Evolutionary conservation across 2,888 invertebrate species (phyloP), one percentile per base, ranked within the genome.

Genomic region (Drosophila infuscata): DNA sequence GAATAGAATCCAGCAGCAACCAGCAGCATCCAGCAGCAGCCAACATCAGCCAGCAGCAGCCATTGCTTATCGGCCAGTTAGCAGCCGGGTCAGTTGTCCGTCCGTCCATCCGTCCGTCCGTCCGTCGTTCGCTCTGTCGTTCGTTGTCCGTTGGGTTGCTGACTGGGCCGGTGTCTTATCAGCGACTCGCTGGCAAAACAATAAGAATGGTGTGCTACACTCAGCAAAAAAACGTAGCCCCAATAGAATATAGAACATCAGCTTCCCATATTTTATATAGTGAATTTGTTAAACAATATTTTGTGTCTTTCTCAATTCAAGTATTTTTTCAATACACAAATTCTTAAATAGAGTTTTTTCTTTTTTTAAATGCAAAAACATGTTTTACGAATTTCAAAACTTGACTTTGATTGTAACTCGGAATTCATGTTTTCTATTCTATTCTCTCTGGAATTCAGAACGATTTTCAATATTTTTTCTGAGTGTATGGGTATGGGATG

Each of bases 131-230:
- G 15, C 17, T 46, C 25, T 30, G 54, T 54, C 43, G 52, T 33
- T 36, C 12, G 52, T 30, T 59, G 58, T 48, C 64, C 64, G 64
- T 61, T 63, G 56, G 30, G 56, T 72, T 58, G 76, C 64, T 64
- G 76, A 64, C 67, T 79, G 80, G 76, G 49, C 38, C 59, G 54
- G 58, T 52, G 67, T 56, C 78, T 78, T 78, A 78, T 78, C 78
- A 68, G 70, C 36, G 43, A 51, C 60, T 35, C 66, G 61, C 70
- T 68, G 35, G 61, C 65, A 76, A 66, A 76, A 80, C 71, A 76
- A 76, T 66, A 60, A 36, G 65, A 17, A 29, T 38, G 49, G 33
- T 6, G 12, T 33, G 25, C 11, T 38, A 38, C 56, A 56, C 38
- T 38, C 7, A 30, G 29, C 29, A 17, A 54, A 54, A 38, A 29